Evolutionary conservation across 2,888 invertebrate species (phyloP), one percentile per base, ranked within the genome.

Genomic region (Drosophila ezoana): DNA sequence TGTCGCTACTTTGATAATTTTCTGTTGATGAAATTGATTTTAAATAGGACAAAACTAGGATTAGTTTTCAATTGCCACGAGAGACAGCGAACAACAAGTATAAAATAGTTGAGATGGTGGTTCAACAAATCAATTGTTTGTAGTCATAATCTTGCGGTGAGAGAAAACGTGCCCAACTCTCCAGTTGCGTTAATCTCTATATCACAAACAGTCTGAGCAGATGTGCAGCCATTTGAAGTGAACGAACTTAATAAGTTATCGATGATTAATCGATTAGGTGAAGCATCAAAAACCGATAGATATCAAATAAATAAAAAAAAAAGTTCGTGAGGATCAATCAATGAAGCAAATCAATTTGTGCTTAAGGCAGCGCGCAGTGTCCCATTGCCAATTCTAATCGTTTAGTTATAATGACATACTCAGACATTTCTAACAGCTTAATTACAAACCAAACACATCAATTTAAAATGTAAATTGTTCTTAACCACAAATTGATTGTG

Each of bases 381-480:
- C 14, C 4, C 8, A 9, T 18, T 28, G 45, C 11, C n/a, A 54
- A 54, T 48, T n/a, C 14, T 5, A 14, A n/a, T 9, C 23, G 37
- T 38, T 5, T 14, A 18, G 20, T 4, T 37, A 6, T 1, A 11
- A 28, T 38, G 14, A 20, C 14, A 23, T 54, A 6, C 5, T 13
- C 37, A 0, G 18, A 4, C 11, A 13, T 4, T 18, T 54, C 20
- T 61, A 52, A 75, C 53, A 40, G 76, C 64, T 56, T 44, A 47
- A 73, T 74, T 62, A 38, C 52, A 51, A 43, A 16, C n/a, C 3
- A 52, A 32, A 16, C 1, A 44, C 23, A 8, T 10, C n/a, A 40
- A 60, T 82, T 79, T 59, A 40, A 66, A 51, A 64, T 80, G 41
- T 16, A 86, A 86, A 83, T 79, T 52, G 49, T 32, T 40, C 44